phyloP scores from a whole-genome alignment of 2,888 invertebrate species.

The Spodoptera exigua region DNA sequence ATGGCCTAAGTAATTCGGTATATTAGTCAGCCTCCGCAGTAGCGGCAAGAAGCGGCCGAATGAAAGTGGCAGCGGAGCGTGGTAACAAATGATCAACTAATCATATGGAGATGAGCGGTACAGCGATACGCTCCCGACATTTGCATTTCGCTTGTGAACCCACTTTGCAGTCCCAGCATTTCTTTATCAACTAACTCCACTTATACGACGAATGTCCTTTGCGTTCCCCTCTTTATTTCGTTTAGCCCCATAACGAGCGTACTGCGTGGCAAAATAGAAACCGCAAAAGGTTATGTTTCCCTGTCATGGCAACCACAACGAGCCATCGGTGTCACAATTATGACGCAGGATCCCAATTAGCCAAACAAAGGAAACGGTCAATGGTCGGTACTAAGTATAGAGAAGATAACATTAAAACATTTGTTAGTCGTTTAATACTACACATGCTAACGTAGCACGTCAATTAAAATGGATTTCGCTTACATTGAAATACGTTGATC shows the following conservation, averaged over 20 bases:
- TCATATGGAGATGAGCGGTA: constrained; percentile 58
- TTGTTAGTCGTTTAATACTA: constrained; percentile 16
- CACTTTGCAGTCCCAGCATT: constrained; percentile 31
- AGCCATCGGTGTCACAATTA: constrained; percentile 52
- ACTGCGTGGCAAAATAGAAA: constrained; percentile 44
- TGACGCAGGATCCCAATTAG: constrained; percentile 47
- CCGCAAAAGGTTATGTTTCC: constrained; percentile 56
- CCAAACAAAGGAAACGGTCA: constrained; percentile 46
- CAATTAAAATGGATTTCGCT: constrained; percentile 31
- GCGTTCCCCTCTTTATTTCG: constrained; percentile 45
- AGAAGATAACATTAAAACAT: constrained; percentile 29
- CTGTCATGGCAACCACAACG: constrained; percentile 51
- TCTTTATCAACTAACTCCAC: constrained; percentile 48
- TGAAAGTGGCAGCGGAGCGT: constrained; percentile 44
- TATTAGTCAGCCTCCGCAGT: constrained; percentile 36
- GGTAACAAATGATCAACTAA: constrained; percentile 59
- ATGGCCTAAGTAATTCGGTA: constrained; percentile 31
- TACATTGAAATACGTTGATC: constrained; percentile 1
- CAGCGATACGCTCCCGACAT: constrained; percentile 49
- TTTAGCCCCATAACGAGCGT: constrained; percentile 44
- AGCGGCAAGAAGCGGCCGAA: constrained; percentile 25
- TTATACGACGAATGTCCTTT: constrained; percentile 40
- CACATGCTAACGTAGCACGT: constrained; percentile 9
- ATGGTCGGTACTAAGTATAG: constrained; percentile 40
- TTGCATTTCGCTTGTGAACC: constrained; percentile 51